phyloP scores from a whole-genome alignment of 2,888 invertebrate species.

The Cyclophora albipunctata region DNA sequence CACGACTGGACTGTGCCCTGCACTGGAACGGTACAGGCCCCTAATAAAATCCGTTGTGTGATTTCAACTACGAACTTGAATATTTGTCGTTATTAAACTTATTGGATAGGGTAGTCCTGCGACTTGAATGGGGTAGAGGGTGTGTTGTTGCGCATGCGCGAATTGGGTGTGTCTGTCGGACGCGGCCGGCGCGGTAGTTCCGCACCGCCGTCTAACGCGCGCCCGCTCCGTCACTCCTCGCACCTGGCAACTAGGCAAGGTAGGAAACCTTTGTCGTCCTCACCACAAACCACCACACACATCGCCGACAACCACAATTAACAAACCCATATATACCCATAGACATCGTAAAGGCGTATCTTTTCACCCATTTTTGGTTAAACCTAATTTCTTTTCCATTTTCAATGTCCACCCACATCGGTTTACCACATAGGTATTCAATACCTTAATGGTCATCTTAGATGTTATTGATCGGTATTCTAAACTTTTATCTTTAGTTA shows the following conservation, averaged over 20 bases:
- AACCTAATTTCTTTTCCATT: constrained; percentile 37
- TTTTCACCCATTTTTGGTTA: neutral
- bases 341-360: neutral
- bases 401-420: constrained; percentile 42
- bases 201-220: constrained; percentile 39
- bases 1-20: no score
- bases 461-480: constrained; percentile 10
- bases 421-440: constrained; percentile 35
- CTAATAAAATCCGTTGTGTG: no score
- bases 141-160: constrained; percentile 52
- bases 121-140: constrained; percentile 24
- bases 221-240: constrained; percentile 23
- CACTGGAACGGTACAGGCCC: no score
- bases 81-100: no score
- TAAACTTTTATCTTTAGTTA: neutral
- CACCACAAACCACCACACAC: neutral
- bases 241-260: constrained; percentile 18
- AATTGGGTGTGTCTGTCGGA: constrained; percentile 62
- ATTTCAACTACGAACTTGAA: no score
- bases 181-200: constrained; percentile 53
- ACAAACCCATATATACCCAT: neutral
- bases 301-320: neutral
- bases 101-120: constrained; percentile 21
- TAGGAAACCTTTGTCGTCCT: neutral
- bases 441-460: constrained; percentile 13